Base-by-base conservation (phyloP, 2,888 invertebrate species). In the Ctenicera cuprea region DNA sequence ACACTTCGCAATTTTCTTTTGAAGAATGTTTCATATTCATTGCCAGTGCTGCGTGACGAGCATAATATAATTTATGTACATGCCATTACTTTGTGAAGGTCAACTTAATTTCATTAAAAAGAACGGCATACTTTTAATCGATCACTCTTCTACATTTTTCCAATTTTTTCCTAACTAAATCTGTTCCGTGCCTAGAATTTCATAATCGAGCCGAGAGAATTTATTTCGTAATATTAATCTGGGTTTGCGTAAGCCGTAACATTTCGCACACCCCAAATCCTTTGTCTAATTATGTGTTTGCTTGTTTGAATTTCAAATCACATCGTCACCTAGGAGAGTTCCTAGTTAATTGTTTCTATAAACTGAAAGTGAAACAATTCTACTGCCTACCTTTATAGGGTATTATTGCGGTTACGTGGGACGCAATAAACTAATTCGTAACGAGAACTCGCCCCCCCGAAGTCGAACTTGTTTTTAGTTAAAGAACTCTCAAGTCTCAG, bases 301-400 rank as follows among this genome's bases (percentile, higher is more conserved):
- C 52, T 65, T 65, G 52, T 65, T 65, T 65, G 52, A 65, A 26
- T 38, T 52, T 52, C 52, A 65, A 65, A 65, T 65, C 52, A 65
- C 65, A 65, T 65, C 59, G 59, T 59, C 59, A 59, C 59, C 59
- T 59, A 59, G 41, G 59, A 59, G 59, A 59, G 59, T 59, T 59
- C 16, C 59, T 20, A 59, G 18, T 59, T 59, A 59, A 59, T 38
- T 59, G 59, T 59, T 59, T 59, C 33, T 20, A 59, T 59, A 59
- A 59, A 59, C 59, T 59, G 37, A 59, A 38, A 59, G 33, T n/a
- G 59, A 59, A 59, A 16, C 59, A 20, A 20, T 38, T 30, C 14
- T 16, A 5, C 14, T 14, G 30, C 30, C 14, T 30, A 14, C 20
- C 54, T 22, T 54, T 54, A 54, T 54, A 26, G 22, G 5, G 4